A percentile compares a stretch with the other conserved stretches of the same genome.
These are phyloP conservation scores for Poecile atricapillus DNA, from an alignment of 2,113 vertebrate genomes.

Conservation along the genomic window DNA sequence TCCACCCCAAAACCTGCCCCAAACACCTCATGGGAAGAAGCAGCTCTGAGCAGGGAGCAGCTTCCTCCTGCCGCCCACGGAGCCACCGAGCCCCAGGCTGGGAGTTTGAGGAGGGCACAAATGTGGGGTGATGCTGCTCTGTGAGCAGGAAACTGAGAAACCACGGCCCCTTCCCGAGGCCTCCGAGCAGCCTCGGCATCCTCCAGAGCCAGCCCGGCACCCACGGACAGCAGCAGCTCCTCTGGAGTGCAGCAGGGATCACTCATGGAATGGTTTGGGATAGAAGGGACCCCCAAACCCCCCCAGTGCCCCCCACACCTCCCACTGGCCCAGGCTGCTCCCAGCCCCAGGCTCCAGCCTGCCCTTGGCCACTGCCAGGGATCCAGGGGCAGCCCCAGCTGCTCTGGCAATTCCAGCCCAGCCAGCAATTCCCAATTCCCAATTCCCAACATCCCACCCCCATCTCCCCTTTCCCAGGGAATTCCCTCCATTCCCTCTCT, in stretches of 20 bases:
- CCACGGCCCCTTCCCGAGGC: accelerated
- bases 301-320: background rate
- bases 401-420: no score
- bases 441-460: no score
- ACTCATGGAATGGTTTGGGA: accelerated
- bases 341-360: no score
- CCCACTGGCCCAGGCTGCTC: background rate
- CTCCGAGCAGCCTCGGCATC: accelerated
- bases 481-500: no score
- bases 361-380: no score
- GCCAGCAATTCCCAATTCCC: no score
- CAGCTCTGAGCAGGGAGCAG: accelerated
- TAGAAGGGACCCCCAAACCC: background rate
- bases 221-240: background rate
- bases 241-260: background rate
- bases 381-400: no score
- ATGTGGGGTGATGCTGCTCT: accelerated
- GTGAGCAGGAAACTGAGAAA: background rate
- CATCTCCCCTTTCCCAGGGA: no score
- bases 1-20: background rate
- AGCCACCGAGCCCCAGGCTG: background rate
- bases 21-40: background rate
- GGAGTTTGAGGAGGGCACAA: background rate
- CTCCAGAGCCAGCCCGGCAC: accelerated
- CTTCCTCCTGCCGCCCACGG: background rate